phyloP scores from a whole-genome alignment of 2,888 invertebrate genomes.

The Drosophila paramelanica region DNA sequence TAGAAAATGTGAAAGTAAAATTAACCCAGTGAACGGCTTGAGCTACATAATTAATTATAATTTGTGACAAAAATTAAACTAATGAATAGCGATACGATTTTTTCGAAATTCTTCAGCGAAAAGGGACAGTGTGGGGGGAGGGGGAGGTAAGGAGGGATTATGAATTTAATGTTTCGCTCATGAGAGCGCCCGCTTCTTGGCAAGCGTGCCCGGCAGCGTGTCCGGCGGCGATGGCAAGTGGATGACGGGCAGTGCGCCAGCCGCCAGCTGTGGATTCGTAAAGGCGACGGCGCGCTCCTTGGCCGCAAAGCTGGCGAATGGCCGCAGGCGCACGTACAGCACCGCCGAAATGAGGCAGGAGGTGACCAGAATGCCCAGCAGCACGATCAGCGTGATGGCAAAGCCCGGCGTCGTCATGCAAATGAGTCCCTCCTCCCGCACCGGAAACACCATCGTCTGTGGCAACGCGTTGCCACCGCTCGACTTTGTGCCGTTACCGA shows the following conservation, averaged over 20 bases:
- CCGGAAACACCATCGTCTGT: slow-evolving; percentile 90
- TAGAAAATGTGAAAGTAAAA: background rate
- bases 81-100: slow-evolving; percentile 45
- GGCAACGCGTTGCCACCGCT: slow-evolving; percentile 86
- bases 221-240: slow-evolving; percentile 77
- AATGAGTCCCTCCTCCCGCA: slow-evolving; percentile 89
- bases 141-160: background rate
- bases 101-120: slow-evolving; percentile 13
- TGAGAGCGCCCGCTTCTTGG: slow-evolving; percentile 81
- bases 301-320: slow-evolving; percentile 86
- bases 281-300: slow-evolving; percentile 84
- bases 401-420: slow-evolving; percentile 98
- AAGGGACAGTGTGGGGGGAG: background rate
- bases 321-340: slow-evolving; percentile 92
- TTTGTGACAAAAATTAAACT: slow-evolving; percentile 66
- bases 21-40: slow-evolving; percentile 61
- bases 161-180: slow-evolving; percentile 42
- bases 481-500: slow-evolving; percentile 85
- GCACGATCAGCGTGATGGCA: slow-evolving; percentile 92
- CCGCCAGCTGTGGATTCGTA: slow-evolving; percentile 83
- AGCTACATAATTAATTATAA: slow-evolving; percentile 48
- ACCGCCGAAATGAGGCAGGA: slow-evolving; percentile 95
- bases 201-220: slow-evolving; percentile 77
- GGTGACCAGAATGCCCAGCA: slow-evolving; percentile 92
- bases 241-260: slow-evolving; percentile 79